These are phyloP conservation scores for Eurytoma adleriae DNA, from an alignment of 2,888 invertebrate genomes.

Conservation along the genomic window DNA sequence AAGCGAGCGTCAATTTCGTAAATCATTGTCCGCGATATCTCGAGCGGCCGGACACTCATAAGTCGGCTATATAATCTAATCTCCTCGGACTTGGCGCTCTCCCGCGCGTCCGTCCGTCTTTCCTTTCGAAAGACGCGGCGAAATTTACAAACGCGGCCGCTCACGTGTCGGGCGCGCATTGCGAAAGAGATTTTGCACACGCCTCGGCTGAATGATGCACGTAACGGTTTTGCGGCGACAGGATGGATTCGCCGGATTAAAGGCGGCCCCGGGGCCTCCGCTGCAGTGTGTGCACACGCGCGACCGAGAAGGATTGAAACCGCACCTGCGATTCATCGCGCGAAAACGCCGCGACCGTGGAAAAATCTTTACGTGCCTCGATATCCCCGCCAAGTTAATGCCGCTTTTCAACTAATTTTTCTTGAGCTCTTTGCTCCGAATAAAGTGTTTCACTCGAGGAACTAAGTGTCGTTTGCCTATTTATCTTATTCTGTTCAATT, in stretches of 20 bases:
- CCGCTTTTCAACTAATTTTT: too few species aligned
- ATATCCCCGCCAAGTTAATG: neutral
- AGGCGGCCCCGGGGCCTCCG: neutral
- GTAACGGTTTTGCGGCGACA: conserved; percentile 53
- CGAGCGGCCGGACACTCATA: conserved; percentile 14
- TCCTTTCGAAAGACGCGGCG: conserved; percentile 31
- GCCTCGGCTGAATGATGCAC: conserved; percentile 38
- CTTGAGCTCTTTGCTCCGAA: too few species aligned
- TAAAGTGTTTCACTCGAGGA: too few species aligned
- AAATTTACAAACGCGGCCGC: conserved; percentile 11
- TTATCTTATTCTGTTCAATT: too few species aligned
- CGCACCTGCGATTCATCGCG: conserved; percentile 15
- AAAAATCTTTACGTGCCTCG: neutral
- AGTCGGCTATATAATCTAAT: conserved; percentile 8
- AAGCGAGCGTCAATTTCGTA: conserved; percentile 7
- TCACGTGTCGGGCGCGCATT: conserved; percentile 10
- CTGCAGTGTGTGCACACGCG: too few species aligned
- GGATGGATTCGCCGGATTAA: conserved; percentile 25
- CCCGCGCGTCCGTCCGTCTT: neutral
- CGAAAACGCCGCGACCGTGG: neutral
- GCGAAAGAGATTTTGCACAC: conserved; percentile 37
- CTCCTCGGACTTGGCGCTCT: neutral
- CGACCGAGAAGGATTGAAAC: conserved; percentile 9
- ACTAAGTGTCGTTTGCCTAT: too few species aligned
- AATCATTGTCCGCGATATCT: conserved; percentile 23